These are phyloP conservation scores for Noturus placidus DNA, from an alignment of 2,113 vertebrate genomes.

Conservation along the genomic window DNA sequence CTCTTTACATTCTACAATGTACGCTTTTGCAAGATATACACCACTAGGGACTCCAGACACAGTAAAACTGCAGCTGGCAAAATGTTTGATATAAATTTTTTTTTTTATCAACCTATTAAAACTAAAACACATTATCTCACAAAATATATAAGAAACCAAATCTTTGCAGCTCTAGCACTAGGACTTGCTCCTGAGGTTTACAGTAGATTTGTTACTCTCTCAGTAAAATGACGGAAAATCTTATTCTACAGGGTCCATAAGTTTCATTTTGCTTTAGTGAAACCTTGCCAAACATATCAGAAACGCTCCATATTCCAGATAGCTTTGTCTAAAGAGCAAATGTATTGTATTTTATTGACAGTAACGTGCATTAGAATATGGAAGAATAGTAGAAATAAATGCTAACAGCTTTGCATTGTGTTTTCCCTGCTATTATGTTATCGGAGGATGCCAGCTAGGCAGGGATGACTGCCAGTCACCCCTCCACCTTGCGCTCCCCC, in stretches of 20 bases:
- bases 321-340: slow-evolving; percentile 48
- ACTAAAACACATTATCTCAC: slow-evolving; percentile 59
- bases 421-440: slow-evolving; percentile 59
- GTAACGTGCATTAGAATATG: slow-evolving; percentile 34
- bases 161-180: slow-evolving; percentile 44
- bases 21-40: slow-evolving; percentile 39
- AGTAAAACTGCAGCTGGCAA: slow-evolving; percentile 61
- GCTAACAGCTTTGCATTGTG: neutral
- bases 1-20: slow-evolving; percentile 37
- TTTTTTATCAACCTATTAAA: slow-evolving; percentile 60
- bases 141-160: slow-evolving; percentile 61
- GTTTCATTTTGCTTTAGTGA: slow-evolving; percentile 53
- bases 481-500: slow-evolving; percentile 33
- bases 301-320: slow-evolving; percentile 45
- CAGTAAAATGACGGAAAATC: slow-evolving; percentile 54
- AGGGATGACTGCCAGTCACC: slow-evolving; percentile 40
- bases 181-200: slow-evolving; percentile 53
- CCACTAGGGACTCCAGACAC: slow-evolving; percentile 50
- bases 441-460: slow-evolving; percentile 62
- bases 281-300: slow-evolving; percentile 54
- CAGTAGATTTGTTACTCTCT: slow-evolving; percentile 59
- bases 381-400: slow-evolving; percentile 41
- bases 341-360: slow-evolving; percentile 45
- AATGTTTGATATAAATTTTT: slow-evolving; percentile 48
- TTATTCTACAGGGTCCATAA: slow-evolving; percentile 53